phyloP scores from a whole-genome alignment of 2,797 vertebrate species.

The Argentina silus region DNA sequence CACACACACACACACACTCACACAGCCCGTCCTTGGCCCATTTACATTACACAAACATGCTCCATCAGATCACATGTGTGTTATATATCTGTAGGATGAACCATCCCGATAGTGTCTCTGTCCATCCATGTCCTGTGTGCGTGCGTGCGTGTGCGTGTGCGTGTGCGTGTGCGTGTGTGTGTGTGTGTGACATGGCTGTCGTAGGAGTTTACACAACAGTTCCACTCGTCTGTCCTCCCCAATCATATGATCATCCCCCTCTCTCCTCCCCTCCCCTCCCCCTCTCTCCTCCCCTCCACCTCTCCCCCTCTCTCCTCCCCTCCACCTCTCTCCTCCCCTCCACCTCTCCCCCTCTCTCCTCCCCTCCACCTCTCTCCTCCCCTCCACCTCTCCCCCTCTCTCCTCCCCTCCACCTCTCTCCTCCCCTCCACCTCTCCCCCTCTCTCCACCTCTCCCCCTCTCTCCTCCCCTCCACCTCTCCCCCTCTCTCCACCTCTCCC shows the following conservation, averaged over 20 bases:
- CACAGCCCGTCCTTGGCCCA: background rate
- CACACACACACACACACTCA: constrained; percentile 9
- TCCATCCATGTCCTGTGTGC: background rate
- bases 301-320: background rate
- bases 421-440: background rate
- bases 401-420: background rate
- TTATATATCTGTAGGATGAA: background rate
- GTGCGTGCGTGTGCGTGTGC: no score
- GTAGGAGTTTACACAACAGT: no score
- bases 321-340: background rate
- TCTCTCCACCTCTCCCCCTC: background rate
- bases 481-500: background rate
- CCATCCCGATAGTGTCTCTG: background rate
- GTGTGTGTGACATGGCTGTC: no score
- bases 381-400: background rate
- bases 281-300: background rate
- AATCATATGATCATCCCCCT: no score
- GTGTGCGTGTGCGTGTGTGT: no score
- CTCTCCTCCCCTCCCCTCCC: background rate
- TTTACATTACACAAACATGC: background rate
- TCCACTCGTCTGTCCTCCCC: no score
- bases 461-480: background rate
- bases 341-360: background rate
- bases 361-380: background rate
- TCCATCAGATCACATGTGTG: background rate